Percentiles rank a stretch among this genome's conserved stretches.
These are phyloP conservation scores for Plecotus auritus DNA, from an alignment of 2,113 vertebrate species.

Conservation along the genomic window DNA sequence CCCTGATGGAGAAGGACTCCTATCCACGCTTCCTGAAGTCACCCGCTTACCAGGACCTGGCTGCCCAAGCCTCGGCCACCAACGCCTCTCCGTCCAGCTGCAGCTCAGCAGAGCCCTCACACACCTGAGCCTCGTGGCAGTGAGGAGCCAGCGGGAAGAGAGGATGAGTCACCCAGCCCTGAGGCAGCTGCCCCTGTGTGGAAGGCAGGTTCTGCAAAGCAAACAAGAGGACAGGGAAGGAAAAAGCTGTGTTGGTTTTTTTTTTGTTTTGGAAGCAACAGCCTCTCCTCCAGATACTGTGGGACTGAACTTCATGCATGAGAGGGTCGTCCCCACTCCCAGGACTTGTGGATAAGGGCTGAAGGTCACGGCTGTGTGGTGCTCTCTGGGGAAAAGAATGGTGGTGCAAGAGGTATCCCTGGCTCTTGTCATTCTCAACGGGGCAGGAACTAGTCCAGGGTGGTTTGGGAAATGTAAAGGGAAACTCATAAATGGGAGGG, in stretches of 20 bases:
- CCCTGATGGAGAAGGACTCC: constrained; percentile 88
- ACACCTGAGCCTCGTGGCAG: constrained; percentile 72
- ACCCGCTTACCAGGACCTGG: constrained; percentile 81
- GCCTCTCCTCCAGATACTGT: not conserved
- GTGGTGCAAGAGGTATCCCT: not conserved
- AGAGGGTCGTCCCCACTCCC: no score
- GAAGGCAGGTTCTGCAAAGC: constrained; percentile 33
- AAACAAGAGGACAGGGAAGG: not conserved
- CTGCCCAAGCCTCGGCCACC: constrained; percentile 59
- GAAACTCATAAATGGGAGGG: not conserved
- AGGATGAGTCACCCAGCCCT: constrained; percentile 37
- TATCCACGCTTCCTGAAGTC: constrained; percentile 86
- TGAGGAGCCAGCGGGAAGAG: constrained; percentile 9
- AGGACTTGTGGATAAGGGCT: not conserved
- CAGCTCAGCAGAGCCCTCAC: constrained; percentile 61
- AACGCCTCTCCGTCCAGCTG: not conserved
- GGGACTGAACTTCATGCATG: not conserved
- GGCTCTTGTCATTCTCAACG: not conserved
- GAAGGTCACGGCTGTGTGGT: fast-evolving
- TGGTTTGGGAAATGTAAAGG: not conserved
- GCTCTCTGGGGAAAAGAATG: fast-evolving
- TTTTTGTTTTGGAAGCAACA: not conserved
- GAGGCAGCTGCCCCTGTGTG: not conserved
- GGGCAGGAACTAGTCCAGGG: not conserved
- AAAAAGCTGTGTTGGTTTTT: fast-evolving